These are phyloP conservation scores for Mobula birostris DNA, from an alignment of 2,113 vertebrate genomes.

Conservation along the genomic window DNA sequence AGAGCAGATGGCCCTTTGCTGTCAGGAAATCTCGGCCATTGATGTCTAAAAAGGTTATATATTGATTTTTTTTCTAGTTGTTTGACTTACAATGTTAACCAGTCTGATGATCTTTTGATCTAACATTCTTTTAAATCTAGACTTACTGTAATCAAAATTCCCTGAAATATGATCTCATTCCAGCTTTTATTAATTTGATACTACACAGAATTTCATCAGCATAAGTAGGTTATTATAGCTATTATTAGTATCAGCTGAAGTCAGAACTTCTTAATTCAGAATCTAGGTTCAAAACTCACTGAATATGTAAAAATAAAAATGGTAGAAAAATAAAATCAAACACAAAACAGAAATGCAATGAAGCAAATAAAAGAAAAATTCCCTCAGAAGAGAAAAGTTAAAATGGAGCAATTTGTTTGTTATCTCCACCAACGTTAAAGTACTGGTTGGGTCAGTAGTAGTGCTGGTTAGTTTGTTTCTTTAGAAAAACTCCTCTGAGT, in stretches of 20 bases:
- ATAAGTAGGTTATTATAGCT: neutral
- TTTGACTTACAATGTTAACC: neutral
- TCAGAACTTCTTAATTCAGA: neutral
- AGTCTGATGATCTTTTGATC: neutral
- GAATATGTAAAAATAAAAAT: neutral
- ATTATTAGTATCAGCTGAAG: neutral
- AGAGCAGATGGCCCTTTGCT: too few species aligned
- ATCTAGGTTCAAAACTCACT: neutral
- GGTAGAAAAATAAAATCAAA: neutral
- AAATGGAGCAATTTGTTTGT: neutral
- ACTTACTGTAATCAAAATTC: constrained; percentile 10
- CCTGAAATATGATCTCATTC: neutral
- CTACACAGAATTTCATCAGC: neutral
- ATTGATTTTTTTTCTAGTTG: neutral
- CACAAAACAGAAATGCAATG: neutral
- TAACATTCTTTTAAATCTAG: neutral
- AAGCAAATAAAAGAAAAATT: neutral
- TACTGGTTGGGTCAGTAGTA: neutral
- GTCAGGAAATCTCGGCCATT: neutral
- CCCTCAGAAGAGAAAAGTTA: neutral
- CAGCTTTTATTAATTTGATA: neutral
- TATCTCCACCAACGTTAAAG: neutral
- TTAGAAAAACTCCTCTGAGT: neutral
- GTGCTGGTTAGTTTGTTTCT: too few species aligned
- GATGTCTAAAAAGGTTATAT: neutral